Base-by-base conservation (phyloP, 2,888 invertebrate genomes). In the Cataglyphis rosenhaueri region DNA sequence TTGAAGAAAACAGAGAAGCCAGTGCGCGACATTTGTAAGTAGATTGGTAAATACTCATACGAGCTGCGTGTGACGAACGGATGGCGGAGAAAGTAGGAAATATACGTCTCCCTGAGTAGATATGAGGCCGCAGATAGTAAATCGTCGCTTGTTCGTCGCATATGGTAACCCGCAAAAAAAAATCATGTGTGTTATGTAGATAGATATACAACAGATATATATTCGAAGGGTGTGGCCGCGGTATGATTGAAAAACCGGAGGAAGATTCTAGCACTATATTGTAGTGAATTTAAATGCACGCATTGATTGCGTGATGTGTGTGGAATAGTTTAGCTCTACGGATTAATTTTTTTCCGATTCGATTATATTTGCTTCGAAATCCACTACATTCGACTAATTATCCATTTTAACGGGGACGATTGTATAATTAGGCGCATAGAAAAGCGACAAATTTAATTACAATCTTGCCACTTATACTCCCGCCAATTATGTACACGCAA, bases 51-150 rank as follows among this genome's bases (percentile, higher is more conserved):
- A 84, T 62, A 81, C 68, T 73, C 48, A 59, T 64, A 66, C 75
- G 61, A 81, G 68, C 68, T 38, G 48, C 4, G 48, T 79, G 62
- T 48, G 57, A 81, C 73, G 71, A 70, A 59, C 82, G 55, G 59
- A 83, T 83, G 76, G 66, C 62, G 87, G 91, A 91, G 91, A 91
- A 91, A 91, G 91, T 91, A 90, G 91, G 89, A 91, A 91, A 90
- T 86, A 85, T 84, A 83, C 84, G n/a, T 52, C 48, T 85, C 81
- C 65, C 84, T 84, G 83, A 87, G 82, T 86, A 83, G 85, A 85
- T 61, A 83, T 78, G 61, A 65, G 21, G 38, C 10, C 55, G 38
- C 41, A 52, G 48, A 52, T 74, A 68, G 73, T 79, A 82, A 79
- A 74, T 81, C 41, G 66, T 83, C 32, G 35, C 21, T n/a, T 21